phyloP scores from a whole-genome alignment of 2,888 invertebrate genomes.

The Timema cristinae region DNA sequence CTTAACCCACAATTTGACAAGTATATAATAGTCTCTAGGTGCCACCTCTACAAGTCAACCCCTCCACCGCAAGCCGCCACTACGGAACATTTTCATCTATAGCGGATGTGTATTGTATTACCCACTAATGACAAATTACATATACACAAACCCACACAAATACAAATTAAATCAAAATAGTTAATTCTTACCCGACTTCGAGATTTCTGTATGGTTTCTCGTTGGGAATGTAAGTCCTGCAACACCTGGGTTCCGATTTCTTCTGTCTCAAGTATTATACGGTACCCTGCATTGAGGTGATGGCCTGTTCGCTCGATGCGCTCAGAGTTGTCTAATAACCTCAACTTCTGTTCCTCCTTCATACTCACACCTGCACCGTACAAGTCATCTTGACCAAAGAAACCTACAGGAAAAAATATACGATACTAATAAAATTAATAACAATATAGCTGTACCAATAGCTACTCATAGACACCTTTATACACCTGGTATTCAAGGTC shows the following conservation, averaged over 20 bases:
- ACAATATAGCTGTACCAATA: too few species aligned
- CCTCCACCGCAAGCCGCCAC: too few species aligned
- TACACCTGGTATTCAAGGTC: too few species aligned
- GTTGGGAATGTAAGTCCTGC: conserved; percentile 74
- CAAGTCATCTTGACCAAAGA: conserved; percentile 34
- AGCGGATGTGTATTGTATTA: too few species aligned
- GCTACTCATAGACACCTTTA: too few species aligned
- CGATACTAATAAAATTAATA: too few species aligned
- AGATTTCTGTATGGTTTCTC: conserved; percentile 79
- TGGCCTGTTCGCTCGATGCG: conserved; percentile 73
- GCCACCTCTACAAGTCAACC: too few species aligned
- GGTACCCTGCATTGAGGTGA: conserved; percentile 74
- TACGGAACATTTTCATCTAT: too few species aligned
- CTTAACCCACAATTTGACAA: too few species aligned
- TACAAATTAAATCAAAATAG: not conserved
- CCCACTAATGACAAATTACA: too few species aligned
- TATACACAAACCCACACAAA: too few species aligned
- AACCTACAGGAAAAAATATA: conserved; percentile 27
- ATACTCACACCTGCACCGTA: conserved; percentile 63
- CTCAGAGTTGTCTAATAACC: conserved; percentile 79
- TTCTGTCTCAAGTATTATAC: conserved; percentile 81
- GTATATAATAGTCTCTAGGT: too few species aligned
- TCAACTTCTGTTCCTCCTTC: conserved; percentile 67
- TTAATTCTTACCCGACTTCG: conserved; percentile 62
- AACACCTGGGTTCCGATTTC: conserved; percentile 79